Evolutionary conservation across 2,888 invertebrate genomes (phyloP).

Genomic region (Xanthia togata): DNA sequence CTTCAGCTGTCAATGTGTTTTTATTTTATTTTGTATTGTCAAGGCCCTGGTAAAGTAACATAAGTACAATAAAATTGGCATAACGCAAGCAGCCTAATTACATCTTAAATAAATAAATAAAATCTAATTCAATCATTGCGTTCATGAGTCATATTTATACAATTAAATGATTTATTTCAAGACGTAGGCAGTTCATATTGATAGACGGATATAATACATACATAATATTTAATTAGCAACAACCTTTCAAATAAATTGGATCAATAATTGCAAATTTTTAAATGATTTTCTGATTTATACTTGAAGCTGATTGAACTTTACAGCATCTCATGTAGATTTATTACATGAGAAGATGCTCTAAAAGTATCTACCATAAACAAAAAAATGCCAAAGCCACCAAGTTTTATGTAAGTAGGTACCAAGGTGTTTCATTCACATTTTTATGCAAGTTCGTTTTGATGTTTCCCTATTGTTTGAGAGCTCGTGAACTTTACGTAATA

Average conservation of each 20-base stretch:
- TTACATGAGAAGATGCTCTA: background rate
- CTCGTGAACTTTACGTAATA: constrained; percentile 69
- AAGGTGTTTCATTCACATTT: constrained; percentile 23
- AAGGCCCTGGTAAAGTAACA: constrained; percentile 17
- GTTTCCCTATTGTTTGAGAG: constrained; percentile 52
- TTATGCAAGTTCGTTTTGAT: constrained; percentile 21
- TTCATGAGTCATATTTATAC: background rate
- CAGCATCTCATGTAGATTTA: background rate
- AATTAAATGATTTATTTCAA: constrained; percentile 6
- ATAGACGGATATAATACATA: constrained; percentile 25
- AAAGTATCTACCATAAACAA: background rate
- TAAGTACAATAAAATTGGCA: constrained; percentile 7
- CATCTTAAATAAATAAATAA: constrained; percentile 24
- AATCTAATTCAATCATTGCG: constrained; percentile 22
- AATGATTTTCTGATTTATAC: background rate
- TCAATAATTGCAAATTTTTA: background rate
- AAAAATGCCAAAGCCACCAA: background rate
- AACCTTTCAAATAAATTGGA: background rate
- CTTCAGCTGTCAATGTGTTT: constrained; percentile 46
- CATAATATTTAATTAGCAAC: background rate
- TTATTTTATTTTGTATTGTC: constrained; percentile 11
- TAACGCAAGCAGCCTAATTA: constrained; percentile 9
- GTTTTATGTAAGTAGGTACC: constrained; percentile 7
- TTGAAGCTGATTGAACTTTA: background rate
- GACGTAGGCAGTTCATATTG: constrained; percentile 1